A percentile compares a stretch with the other conserved stretches of the same genome.
Conservation (phyloP, 2,797 vertebrate genomes). For the Anisognathus igniventris region DNA sequence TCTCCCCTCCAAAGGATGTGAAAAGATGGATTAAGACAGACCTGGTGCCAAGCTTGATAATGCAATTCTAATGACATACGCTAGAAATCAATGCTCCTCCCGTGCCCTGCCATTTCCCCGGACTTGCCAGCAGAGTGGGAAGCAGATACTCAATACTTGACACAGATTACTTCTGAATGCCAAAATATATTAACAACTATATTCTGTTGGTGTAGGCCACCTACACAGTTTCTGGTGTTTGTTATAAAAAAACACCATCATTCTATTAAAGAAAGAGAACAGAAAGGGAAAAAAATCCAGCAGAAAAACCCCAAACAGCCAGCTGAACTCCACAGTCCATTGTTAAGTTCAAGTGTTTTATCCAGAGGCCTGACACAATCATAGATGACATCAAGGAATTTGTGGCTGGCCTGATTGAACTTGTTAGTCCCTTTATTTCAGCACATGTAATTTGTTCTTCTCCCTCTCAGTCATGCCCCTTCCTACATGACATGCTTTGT, state of each 20-base stretch:
- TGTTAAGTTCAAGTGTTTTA: background rate
- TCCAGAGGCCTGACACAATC: background rate
- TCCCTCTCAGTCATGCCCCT: background rate
- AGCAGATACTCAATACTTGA: slow-evolving; percentile 43
- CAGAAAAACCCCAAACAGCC: background rate
- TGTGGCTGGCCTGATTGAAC: background rate
- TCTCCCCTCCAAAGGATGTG: background rate
- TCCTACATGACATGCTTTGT: background rate
- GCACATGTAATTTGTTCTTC: background rate
- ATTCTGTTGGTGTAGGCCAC: background rate
- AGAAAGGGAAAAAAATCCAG: background rate
- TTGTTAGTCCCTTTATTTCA: background rate
- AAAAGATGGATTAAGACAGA: slow-evolving; percentile 39
- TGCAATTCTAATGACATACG: background rate
- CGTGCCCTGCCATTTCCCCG: background rate
- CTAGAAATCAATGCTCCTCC: slow-evolving; percentile 36
- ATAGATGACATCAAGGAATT: background rate
- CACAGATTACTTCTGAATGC: background rate
- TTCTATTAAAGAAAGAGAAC: too few relatives aligned
- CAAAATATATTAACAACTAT: background rate
- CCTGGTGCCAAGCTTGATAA: slow-evolving; percentile 30
- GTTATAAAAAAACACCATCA: background rate
- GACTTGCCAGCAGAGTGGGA: slow-evolving; percentile 14
- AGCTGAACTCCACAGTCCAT: background rate
- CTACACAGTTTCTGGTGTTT: background rate